These are phyloP conservation scores for Poecilia picta DNA, from an alignment of 2,797 vertebrate genomes.

Conservation along the genomic window DNA sequence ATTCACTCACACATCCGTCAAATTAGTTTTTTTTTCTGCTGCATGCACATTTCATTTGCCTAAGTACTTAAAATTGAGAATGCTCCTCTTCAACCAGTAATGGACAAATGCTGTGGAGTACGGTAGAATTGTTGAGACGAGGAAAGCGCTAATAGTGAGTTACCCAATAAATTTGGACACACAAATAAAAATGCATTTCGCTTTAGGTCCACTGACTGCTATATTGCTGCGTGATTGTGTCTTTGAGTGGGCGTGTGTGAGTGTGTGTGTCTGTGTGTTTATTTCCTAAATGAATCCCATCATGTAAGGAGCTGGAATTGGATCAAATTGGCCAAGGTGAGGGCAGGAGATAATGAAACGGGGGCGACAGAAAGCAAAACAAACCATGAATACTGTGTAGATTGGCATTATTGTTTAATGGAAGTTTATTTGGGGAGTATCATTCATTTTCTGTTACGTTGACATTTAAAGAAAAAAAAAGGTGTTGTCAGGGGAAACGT, in stretches of 20 bases:
- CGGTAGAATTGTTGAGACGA: conserved; percentile 43
- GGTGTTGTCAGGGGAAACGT: conserved; percentile 15
- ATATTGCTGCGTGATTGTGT: conserved; percentile 13
- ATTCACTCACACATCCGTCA: conserved; percentile 16
- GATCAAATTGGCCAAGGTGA: conserved; percentile 45
- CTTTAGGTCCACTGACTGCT: conserved; percentile 36
- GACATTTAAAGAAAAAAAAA: conserved; percentile 37
- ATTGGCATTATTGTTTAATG: conserved; percentile 38
- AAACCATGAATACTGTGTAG: conserved; percentile 31
- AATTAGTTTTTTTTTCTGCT: conserved; percentile 37
- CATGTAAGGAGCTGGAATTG: conserved; percentile 43
- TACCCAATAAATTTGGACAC: conserved; percentile 30
- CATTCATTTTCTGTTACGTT: conserved; percentile 10
- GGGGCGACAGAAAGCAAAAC: conserved; percentile 27
- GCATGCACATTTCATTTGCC: conserved; percentile 40
- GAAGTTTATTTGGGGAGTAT: conserved; percentile 27
- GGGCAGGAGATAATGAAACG: conserved; percentile 50
- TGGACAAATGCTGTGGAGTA: conserved; percentile 47
- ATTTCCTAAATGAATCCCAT: conserved; percentile 37
- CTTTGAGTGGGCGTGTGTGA: not conserved
- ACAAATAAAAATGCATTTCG: conserved; percentile 54
- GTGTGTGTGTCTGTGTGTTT: conserved; percentile 11
- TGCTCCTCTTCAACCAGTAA: conserved; percentile 43
- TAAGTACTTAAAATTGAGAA: conserved; percentile 38
- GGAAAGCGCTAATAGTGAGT: conserved; percentile 32